Conservation (phyloP, 2,113 vertebrate species). For the Geococcyx californianus region DNA sequence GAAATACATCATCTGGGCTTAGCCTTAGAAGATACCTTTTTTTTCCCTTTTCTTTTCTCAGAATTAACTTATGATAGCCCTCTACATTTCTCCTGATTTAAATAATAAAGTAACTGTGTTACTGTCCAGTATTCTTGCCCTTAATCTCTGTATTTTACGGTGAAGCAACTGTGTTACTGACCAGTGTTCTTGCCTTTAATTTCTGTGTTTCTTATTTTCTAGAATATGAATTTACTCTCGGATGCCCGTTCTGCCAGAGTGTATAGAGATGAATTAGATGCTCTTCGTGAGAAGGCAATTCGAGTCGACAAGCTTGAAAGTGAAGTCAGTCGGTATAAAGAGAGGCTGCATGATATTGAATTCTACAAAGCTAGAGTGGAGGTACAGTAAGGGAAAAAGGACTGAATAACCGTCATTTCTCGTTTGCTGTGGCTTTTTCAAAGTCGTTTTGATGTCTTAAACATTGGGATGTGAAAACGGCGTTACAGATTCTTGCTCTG, state of each 20-base stretch:
- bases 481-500: not conserved
- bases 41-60: not conserved
- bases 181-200: not conserved
- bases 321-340: slow-evolving; percentile 91
- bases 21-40: fast-evolving
- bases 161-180: not conserved
- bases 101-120: not conserved
- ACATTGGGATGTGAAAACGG: not conserved
- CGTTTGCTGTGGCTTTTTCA: not conserved
- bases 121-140: not conserved
- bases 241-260: slow-evolving; percentile 93
- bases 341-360: slow-evolving; percentile 94
- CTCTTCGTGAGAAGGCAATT: slow-evolving; percentile 91
- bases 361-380: slow-evolving; percentile 97
- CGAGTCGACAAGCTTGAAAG: slow-evolving; percentile 98
- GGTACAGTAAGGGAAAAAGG: slow-evolving; percentile 70
- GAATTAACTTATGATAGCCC: not conserved
- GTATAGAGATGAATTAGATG: slow-evolving; percentile 96
- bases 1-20: not conserved
- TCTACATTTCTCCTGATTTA: not conserved
- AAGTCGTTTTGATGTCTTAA: not conserved
- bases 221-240: slow-evolving; percentile 92
- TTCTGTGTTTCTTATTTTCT: slow-evolving; percentile 3
- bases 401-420: not conserved
- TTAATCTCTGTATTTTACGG: not conserved